phyloP scores from a whole-genome alignment of 2,888 invertebrate genomes.

The Sepiola atlantica region DNA sequence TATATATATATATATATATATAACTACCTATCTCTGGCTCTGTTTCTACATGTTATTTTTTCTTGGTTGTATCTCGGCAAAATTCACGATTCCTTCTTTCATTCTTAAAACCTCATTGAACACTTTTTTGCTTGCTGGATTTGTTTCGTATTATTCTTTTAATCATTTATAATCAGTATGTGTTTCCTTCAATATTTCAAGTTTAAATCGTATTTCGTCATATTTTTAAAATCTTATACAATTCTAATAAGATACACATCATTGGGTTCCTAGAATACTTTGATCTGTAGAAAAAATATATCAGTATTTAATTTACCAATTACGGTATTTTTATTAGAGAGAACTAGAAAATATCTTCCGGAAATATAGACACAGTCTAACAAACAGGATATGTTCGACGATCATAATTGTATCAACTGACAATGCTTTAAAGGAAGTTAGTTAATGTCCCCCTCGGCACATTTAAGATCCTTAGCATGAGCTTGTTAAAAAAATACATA shows the following conservation, averaged over 20 bases:
- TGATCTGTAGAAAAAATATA: constrained; percentile 16
- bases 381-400: neutral
- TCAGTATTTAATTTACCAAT: neutral
- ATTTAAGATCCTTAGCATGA: neutral
- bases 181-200: too few relatives aligned
- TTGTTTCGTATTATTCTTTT: too few relatives aligned
- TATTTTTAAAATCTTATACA: too few relatives aligned
- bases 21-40: too few relatives aligned
- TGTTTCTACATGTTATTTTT: too few relatives aligned
- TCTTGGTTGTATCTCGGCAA: too few relatives aligned
- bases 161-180: too few relatives aligned
- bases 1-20: too few relatives aligned
- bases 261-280: neutral
- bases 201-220: too few relatives aligned
- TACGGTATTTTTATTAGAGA: neutral
- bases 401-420: neutral
- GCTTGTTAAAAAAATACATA: neutral
- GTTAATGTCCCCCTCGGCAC: neutral
- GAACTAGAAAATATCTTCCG: neutral
- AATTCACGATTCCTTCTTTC: too few relatives aligned
- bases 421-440: neutral
- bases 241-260: neutral
- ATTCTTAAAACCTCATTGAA: too few relatives aligned
- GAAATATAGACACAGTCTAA: neutral
- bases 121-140: too few relatives aligned